Evolutionary conservation across 2,113 vertebrate genomes (phyloP).

Genomic region (Vulpes lagopus): DNA sequence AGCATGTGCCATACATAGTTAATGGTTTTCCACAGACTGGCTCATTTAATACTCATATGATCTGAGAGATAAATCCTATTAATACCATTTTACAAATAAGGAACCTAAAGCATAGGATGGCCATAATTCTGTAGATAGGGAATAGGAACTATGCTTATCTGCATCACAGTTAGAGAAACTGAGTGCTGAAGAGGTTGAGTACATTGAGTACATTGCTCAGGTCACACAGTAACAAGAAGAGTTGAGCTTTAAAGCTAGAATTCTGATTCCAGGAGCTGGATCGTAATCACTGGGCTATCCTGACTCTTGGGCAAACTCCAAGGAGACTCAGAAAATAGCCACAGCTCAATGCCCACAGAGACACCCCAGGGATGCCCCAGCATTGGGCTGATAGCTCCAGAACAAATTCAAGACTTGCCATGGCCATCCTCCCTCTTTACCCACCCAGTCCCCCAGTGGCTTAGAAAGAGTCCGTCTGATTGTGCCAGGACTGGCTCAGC

Average conservation of each 20-base stretch:
- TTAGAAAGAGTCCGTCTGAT: background rate
- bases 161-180: background rate
- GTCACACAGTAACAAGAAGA: background rate
- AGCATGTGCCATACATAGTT: background rate
- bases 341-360: no score
- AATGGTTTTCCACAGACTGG: background rate
- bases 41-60: background rate
- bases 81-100: background rate
- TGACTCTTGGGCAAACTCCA: background rate
- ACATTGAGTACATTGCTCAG: background rate
- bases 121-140: background rate
- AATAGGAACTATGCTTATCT: background rate
- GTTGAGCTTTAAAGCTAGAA: background rate
- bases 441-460: background rate
- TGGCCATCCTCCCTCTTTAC: no score
- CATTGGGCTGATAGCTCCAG: background rate
- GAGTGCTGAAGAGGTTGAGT: background rate
- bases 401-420: background rate
- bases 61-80: background rate
- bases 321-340: background rate
- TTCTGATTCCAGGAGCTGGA: background rate
- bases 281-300: fast-evolving
- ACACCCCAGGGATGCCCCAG: background rate
- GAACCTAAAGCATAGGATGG: background rate
- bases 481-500: background rate